Conservation (phyloP, 2,113 vertebrate species). For the Anoplopoma fimbria region DNA sequence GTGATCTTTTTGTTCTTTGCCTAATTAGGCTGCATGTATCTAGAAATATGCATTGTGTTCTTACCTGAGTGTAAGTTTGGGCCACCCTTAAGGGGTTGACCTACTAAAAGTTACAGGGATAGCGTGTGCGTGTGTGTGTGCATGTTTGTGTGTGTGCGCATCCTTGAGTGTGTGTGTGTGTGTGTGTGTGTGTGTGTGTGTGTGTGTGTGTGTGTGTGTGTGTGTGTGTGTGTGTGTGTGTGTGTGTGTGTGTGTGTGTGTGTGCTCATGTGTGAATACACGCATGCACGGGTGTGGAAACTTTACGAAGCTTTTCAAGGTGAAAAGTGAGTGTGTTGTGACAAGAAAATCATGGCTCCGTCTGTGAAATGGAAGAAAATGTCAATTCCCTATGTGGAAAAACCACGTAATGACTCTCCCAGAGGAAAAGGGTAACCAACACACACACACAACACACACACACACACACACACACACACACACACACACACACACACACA, state of each 20-base stretch:
- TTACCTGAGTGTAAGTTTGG: conserved; percentile 75
- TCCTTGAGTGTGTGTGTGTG: not conserved
- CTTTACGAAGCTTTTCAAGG: conserved; percentile 40
- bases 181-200: not conserved
- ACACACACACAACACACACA: no score
- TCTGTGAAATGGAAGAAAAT: conserved; percentile 69
- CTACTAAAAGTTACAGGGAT: conserved; percentile 77
- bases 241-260: not conserved
- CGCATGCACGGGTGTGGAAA: conserved; percentile 10
- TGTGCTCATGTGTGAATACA: not conserved
- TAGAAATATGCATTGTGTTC: conserved; percentile 73
- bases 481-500: not conserved
- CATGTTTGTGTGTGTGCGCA: not conserved
- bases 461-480: conserved; percentile 2
- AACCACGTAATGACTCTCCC: conserved; percentile 67
- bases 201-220: not conserved
- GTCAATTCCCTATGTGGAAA: conserved; percentile 65
- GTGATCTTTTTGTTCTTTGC: conserved; percentile 80
- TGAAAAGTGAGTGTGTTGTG: conserved; percentile 47
- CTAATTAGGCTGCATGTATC: conserved; percentile 78
- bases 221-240: not conserved
- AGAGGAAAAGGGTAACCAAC: conserved; percentile 54
- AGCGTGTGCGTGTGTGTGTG: not conserved
- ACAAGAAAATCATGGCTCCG: conserved; percentile 53
- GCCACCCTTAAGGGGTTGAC: conserved; percentile 78